Percentiles rank a stretch among this genome's conserved stretches.
phyloP scores from a whole-genome alignment of 2,888 invertebrate genomes.

The Heliconius erato region DNA sequence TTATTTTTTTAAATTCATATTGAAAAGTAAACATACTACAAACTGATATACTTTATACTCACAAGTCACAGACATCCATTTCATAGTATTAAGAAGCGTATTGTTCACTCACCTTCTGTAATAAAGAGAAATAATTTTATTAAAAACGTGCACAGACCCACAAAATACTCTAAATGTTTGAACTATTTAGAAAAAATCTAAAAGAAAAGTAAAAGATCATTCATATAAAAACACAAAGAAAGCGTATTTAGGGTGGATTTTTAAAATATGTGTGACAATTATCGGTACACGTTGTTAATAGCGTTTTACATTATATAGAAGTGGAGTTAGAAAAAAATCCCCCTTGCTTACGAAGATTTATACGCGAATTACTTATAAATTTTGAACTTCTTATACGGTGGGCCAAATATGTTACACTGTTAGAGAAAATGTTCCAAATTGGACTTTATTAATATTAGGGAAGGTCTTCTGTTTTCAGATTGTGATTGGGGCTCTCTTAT shows the following conservation, averaged over 20 bases:
- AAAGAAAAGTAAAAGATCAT: constrained; percentile 63
- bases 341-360: constrained; percentile 80
- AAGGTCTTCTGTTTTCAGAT: constrained; percentile 12
- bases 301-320: constrained; percentile 79
- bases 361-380: constrained; percentile 86
- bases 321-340: constrained; percentile 70
- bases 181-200: constrained; percentile 53
- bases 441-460: constrained; percentile 23
- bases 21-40: too few relatives aligned
- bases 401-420: constrained; percentile 16
- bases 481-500: constrained; percentile 80
- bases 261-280: constrained; percentile 86
- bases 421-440: constrained; percentile 1
- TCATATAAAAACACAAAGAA: constrained; percentile 57
- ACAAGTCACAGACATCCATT: constrained; percentile 46
- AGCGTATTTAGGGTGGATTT: constrained; percentile 68
- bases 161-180: constrained; percentile 50
- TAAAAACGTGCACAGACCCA: constrained; percentile 63
- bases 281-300: constrained; percentile 85
- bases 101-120: constrained; percentile 81
- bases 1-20: too few relatives aligned
- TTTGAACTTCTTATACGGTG: constrained; percentile 59
- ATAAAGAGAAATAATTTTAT: constrained; percentile 68
- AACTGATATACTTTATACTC: too few relatives aligned
- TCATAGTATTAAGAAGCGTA: constrained; percentile 52